phyloP scores from a whole-genome alignment of 2,888 invertebrate species.

The Drosophila koepferae region DNA sequence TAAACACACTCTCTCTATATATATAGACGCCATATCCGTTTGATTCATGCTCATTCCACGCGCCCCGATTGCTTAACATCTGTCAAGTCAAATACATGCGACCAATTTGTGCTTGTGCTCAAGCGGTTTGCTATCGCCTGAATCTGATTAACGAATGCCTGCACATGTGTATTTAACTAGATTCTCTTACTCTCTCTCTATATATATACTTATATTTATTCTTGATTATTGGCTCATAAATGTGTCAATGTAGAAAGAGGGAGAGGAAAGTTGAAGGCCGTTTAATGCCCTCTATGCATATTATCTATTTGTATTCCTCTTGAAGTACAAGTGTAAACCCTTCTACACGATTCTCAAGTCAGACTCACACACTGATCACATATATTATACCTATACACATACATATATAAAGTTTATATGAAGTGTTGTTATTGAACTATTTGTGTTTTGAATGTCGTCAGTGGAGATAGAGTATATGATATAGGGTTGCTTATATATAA shows the following conservation, averaged over 20 bases:
- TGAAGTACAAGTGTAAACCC: not conserved
- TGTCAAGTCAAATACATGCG: not conserved
- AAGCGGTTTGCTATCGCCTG: not conserved
- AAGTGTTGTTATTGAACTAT: not conserved
- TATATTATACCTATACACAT: too few relatives aligned
- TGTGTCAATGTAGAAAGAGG: not conserved
- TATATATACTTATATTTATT: not conserved
- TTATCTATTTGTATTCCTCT: not conserved
- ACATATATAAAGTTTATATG: not conserved
- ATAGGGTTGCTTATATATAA: not conserved
- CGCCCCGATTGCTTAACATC: constrained; percentile 14
- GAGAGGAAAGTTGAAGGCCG: not conserved
- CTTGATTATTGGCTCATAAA: not conserved
- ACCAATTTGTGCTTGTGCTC: not conserved
- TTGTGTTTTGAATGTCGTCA: not conserved
- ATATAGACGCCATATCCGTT: constrained; percentile 2
- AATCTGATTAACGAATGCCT: not conserved
- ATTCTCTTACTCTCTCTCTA: not conserved
- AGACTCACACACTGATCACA: not conserved
- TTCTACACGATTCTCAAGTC: constrained; percentile 3
- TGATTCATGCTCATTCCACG: not conserved
- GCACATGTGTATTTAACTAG: not conserved
- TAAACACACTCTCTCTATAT: not conserved
- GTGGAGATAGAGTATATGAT: too few relatives aligned
- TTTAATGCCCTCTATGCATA: not conserved